Base-by-base conservation (phyloP, 2,888 invertebrate species). In the Lucinisca nassula region DNA sequence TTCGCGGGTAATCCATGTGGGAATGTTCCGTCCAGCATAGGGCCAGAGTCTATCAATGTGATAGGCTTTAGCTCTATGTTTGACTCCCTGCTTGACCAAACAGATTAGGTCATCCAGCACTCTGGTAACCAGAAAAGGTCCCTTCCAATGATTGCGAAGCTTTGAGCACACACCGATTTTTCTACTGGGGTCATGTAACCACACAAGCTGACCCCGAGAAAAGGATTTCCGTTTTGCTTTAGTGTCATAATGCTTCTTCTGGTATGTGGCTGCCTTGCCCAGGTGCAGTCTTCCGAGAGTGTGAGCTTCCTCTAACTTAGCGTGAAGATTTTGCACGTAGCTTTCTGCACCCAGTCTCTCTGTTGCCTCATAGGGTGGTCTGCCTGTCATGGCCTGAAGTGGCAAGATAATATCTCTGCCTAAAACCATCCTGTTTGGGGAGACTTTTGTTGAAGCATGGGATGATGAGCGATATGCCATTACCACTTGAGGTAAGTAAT, bases 391-490 rank as follows among this genome's bases (percentile, higher is more conserved):
- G 10, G 88, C 85, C 70, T 90, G 80, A 32, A 84, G 55, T 0
- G 86, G 88, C 12, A 88, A 45, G n/a, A 32, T 58, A 8, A 84
- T 45, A 27, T 88, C 85, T 6, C 77, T 27, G 1, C 87, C 88
- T n/a, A 88, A 61, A 30, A 87, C 45, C 82, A 90, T 81, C 73
- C 76, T 89, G 27, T 90, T 90, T 49, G 84, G 88, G 30, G 73
- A 79, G 32, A 79, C 61, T 24, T 82, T 75, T n/a, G 85, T 82
- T 14, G 45, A 80, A 12, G 61, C 30, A 40, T 90, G 87, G 0
- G 61, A 51, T 14, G 83, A 84, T 3, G 89, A 81, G 45, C 85
- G 40, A 40, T 91, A 91, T 17, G 87, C 87, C 85, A 91, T 89
- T 78, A 87, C 73, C 0, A 89, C 74, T 24, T 89, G 84, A 2